Evolutionary conservation across 2,888 invertebrate species (phyloP), one percentile per base, ranked within the genome.

Genomic region (Isoperla grammatica): DNA sequence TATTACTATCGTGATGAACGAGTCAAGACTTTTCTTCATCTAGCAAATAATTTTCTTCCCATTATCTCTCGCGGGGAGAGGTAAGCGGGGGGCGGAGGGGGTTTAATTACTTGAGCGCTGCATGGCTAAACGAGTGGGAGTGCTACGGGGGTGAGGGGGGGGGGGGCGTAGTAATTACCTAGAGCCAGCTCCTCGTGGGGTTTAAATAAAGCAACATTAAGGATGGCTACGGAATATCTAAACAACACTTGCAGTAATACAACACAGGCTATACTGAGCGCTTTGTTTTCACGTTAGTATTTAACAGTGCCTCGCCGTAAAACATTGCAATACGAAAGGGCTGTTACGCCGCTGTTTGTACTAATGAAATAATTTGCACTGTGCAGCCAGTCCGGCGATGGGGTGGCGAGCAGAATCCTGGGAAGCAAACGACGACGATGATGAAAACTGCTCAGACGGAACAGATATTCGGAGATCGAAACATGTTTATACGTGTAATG

Each of bases 41-140:
- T 57, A 54, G 61, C 61, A 57, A 63, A 63, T 63, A 63, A 63
- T 63, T 63, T 61, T 61, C 63, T 63, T 59, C 56, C 58, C 58
- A 61, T 61, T 61, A 63, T 61, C 63, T 61, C 61, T 48, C 37
- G 20, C 50, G 55, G 43, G 37, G 19, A 13, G 56, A 35, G 53
- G 42, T 39, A 48, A 56, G 48, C 35, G 46, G 45, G 55, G 42
- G 29, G 43, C 37, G 57, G 42, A 56, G 59, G 43, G 62, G 55
- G 61, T 61, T 61, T 61, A 61, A 61, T 61, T 61, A 61, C 61
- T 61, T 54, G 61, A 57, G 61, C 59, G 53, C 39, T 39, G 53
- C 53, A 53, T 53, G 53, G 53, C 39, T 53, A 53, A 53, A 39
- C 53, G 53, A 39, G 53, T 39, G 17, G 53, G 53, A 53, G 53